Conservation (phyloP, 2,797 vertebrate genomes). For the Phataginus tricuspis region DNA sequence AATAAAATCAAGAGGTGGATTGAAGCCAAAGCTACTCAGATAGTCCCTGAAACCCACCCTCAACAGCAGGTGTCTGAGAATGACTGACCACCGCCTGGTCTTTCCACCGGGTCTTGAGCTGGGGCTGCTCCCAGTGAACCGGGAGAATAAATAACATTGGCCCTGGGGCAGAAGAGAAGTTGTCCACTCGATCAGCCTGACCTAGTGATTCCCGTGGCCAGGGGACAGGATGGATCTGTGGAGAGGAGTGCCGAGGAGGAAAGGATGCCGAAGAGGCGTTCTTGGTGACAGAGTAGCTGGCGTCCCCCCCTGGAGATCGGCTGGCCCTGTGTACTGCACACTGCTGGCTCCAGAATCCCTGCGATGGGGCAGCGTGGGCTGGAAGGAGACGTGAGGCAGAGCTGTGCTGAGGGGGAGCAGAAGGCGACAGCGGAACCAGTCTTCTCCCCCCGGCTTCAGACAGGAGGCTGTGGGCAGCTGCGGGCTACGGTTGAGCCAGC, state of each 20-base stretch:
- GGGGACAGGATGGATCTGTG: neutral
- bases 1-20: neutral
- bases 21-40: neutral
- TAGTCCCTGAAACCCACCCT: neutral
- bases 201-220: neutral
- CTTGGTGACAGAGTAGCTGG: slow-evolving; percentile 83
- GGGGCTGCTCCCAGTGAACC: neutral
- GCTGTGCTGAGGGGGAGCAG: slow-evolving; percentile 62
- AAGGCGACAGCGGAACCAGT: slow-evolving; percentile 66
- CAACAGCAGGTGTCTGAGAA: neutral
- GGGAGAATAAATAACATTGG: slow-evolving; percentile 6
- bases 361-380: slow-evolving; percentile 77
- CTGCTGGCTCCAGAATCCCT: slow-evolving; percentile 82
- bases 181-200: slow-evolving; percentile 43
- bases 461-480: slow-evolving; percentile 37
- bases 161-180: slow-evolving; percentile 17
- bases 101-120: neutral
- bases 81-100: neutral
- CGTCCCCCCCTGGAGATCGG: slow-evolving; percentile 78
- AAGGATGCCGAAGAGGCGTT: slow-evolving; percentile 81
- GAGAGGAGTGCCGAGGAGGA: slow-evolving; percentile 62
- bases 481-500: slow-evolving; percentile 75
- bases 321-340: slow-evolving; percentile 84
- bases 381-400: slow-evolving; percentile 75
- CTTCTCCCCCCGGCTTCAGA: slow-evolving; percentile 43